phyloP scores from a whole-genome alignment of 2,797 vertebrate genomes.

The Diplodus sargus region DNA sequence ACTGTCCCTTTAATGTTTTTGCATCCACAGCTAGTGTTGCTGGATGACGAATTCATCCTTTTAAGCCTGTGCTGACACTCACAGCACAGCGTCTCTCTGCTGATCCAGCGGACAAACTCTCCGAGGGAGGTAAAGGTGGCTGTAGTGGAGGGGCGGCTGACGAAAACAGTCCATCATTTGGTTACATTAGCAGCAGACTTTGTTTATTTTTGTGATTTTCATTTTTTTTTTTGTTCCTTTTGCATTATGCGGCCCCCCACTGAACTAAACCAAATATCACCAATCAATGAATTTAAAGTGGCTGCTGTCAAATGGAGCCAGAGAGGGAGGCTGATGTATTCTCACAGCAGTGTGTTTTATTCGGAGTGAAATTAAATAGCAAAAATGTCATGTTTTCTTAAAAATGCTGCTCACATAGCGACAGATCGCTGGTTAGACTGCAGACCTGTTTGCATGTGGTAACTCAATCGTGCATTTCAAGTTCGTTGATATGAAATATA shows the following conservation, averaged over 20 bases:
- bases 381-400: constrained; percentile 45
- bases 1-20: not conserved
- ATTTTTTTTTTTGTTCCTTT: not conserved
- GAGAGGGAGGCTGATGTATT: constrained; percentile 34
- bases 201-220: constrained; percentile 26
- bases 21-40: not conserved
- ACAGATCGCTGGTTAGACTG: not conserved
- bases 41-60: constrained; percentile 6
- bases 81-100: not conserved
- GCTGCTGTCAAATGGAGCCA: constrained; percentile 25
- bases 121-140: constrained; percentile 35
- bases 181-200: constrained; percentile 43
- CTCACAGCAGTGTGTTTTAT: constrained; percentile 51
- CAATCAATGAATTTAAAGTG: constrained; percentile 49
- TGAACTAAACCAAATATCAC: constrained; percentile 41
- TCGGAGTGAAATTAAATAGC: constrained; percentile 34
- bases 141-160: constrained; percentile 9
- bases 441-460: not conserved
- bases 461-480: not conserved
- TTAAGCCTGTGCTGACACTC: not conserved
- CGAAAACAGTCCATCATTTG: constrained; percentile 37
- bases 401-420: not conserved
- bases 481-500: not conserved
- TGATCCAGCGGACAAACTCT: constrained; percentile 23
- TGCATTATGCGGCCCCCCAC: constrained; percentile 19